These are phyloP conservation scores for Cinara cedri DNA, from an alignment of 2,888 invertebrate species.

Conservation along the genomic window DNA sequence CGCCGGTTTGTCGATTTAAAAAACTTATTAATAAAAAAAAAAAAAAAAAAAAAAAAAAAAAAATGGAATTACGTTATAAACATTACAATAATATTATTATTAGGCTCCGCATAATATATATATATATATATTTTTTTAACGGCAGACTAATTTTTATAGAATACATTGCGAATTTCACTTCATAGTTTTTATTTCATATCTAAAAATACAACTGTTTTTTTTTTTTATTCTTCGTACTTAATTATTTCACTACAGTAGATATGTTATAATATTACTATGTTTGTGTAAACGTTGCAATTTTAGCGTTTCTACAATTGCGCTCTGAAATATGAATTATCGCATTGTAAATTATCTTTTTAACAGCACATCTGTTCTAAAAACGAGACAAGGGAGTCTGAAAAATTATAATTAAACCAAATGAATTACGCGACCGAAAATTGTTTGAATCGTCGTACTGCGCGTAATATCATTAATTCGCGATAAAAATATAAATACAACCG, in stretches of 20 bases:
- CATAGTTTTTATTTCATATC: neutral
- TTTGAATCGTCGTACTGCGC: neutral
- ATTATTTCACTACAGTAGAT: slow-evolving; percentile 13
- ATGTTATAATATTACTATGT: no score
- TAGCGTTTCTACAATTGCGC: slow-evolving; percentile 7
- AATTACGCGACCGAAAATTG: slow-evolving; percentile 16
- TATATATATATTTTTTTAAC: neutral
- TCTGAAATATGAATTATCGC: slow-evolving; percentile 23
- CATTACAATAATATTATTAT: neutral
- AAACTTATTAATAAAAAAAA: neutral
- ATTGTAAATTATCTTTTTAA: slow-evolving; percentile 11
- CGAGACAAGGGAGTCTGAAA: slow-evolving; percentile 2
- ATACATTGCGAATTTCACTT: neutral
- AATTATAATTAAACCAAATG: slow-evolving; percentile 21
- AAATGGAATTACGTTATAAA: no score
- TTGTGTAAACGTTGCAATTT: slow-evolving; percentile 36
- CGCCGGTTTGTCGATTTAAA: neutral
- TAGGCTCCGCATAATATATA: neutral
- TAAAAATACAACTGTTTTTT: neutral
- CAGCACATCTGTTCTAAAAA: slow-evolving; percentile 12
- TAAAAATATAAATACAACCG: neutral
- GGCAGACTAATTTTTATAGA: neutral
- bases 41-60: no score
- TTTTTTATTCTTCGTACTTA: neutral
- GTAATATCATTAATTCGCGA: neutral